A percentile compares a stretch with the other conserved stretches of the same genome.
phyloP scores from a whole-genome alignment of 2,797 vertebrate genomes.

The Sternotherus odoratus region DNA sequence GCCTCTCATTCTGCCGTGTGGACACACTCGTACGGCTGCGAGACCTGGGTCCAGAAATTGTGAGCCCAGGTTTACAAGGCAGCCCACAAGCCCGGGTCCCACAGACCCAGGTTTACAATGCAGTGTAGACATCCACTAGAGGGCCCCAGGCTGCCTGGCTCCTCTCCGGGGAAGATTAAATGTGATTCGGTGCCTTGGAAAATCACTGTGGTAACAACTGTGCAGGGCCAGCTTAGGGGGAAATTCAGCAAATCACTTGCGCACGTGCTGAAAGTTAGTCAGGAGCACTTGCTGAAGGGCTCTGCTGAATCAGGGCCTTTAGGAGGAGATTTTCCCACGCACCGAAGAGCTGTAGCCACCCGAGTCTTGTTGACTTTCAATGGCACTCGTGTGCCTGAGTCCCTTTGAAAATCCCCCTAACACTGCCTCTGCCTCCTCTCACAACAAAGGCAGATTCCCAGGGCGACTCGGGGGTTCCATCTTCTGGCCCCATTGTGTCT shows the following conservation, averaged over 20 bases:
- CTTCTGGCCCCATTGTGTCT: not conserved
- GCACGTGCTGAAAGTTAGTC: not conserved
- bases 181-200: not conserved
- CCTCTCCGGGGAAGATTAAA: not conserved
- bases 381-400: not conserved
- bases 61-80: not conserved
- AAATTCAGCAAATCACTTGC: not conserved
- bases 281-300: not conserved
- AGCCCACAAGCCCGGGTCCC: too few species aligned
- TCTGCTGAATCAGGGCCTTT: not conserved
- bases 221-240: not conserved
- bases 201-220: not conserved
- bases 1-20: not conserved
- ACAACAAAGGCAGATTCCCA: not conserved
- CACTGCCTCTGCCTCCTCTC: not conserved
- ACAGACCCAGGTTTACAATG: not conserved
- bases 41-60: not conserved
- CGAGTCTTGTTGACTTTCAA: not conserved
- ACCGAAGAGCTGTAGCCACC: not conserved
- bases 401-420: not conserved
- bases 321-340: not conserved
- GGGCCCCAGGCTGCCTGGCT: not conserved
- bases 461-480: not conserved
- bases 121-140: not conserved
- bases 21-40: not conserved